Percentiles rank a stretch among this genome's conserved stretches.
These are phyloP conservation scores for Acomys russatus DNA, from an alignment of 2,797 vertebrate genomes.

Conservation along the genomic window DNA sequence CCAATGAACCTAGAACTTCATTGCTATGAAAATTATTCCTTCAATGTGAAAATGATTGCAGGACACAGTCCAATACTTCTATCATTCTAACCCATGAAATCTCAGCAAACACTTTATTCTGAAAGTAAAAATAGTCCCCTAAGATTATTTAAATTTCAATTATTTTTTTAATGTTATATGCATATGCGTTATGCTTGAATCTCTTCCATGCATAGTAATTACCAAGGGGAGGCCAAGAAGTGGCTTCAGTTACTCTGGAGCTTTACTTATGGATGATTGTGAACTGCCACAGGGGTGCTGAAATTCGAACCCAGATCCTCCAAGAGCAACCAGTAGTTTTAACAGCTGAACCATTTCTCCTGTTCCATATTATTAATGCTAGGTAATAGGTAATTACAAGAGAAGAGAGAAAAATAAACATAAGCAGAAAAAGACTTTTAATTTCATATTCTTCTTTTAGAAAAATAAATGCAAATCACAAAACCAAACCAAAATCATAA, in stretches of 20 bases:
- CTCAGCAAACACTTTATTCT: not conserved
- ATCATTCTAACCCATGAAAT: not conserved
- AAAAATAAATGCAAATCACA: not conserved
- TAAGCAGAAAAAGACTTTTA: not conserved
- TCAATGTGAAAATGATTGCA: slow-evolving; percentile 20
- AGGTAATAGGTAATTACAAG: not conserved
- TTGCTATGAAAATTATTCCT: not conserved
- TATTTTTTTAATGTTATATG: not conserved
- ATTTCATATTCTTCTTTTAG: not conserved
- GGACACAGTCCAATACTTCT: not conserved
- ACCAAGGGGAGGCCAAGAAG: too few species aligned
- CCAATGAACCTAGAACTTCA: not conserved
- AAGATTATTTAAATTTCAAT: not conserved
- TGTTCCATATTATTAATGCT: not conserved
- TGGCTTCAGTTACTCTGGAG: too few species aligned
- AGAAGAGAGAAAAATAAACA: not conserved
- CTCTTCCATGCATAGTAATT: not conserved
- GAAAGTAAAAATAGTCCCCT: not conserved
- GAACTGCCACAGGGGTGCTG: too few species aligned
- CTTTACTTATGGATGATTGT: too few species aligned
- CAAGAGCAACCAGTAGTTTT: not conserved
- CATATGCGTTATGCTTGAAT: not conserved
- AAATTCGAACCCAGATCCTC: not conserved
- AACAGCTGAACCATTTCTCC: not conserved
- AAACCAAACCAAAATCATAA: not conserved